phyloP scores from a whole-genome alignment of 1,140 invertebrate species.

The Megalonaias nervosa region DNA sequence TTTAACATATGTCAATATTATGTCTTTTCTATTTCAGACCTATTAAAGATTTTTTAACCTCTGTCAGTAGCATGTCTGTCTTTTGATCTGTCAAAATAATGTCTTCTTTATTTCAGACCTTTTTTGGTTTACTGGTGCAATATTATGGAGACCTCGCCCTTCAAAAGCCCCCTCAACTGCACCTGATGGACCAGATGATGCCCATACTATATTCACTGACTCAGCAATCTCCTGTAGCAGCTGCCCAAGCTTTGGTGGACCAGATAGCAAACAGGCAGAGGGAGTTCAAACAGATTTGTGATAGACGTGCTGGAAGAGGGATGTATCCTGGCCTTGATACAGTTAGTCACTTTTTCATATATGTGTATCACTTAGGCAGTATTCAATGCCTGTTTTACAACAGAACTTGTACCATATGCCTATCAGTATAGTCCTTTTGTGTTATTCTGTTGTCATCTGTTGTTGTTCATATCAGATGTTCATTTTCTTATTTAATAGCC shows the following conservation, averaged over 20 bases:
- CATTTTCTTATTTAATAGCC: no score
- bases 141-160: conserved; percentile 80
- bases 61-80: neutral
- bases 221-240: conserved; percentile 79
- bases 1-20: no score
- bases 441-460: no score
- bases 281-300: conserved; percentile 75
- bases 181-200: conserved; percentile 72
- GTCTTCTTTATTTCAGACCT: conserved; percentile 41
- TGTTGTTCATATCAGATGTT: no score
- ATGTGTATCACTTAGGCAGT: neutral
- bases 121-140: conserved; percentile 74
- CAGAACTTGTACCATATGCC: no score
- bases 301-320: conserved; percentile 67
- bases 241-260: conserved; percentile 78
- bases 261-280: conserved; percentile 84
- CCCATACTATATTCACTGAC: conserved; percentile 81
- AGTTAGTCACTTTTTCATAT: conserved; percentile 39
- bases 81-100: neutral
- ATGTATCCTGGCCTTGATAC: conserved; percentile 80
- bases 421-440: no score
- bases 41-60: neutral
- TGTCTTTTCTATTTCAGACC: conserved; percentile 37
- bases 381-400: no score
- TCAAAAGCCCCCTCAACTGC: conserved; percentile 66